These are phyloP conservation scores for Lydus trimaculatus DNA, from an alignment of 2,888 invertebrate genomes.

Conservation along the genomic window DNA sequence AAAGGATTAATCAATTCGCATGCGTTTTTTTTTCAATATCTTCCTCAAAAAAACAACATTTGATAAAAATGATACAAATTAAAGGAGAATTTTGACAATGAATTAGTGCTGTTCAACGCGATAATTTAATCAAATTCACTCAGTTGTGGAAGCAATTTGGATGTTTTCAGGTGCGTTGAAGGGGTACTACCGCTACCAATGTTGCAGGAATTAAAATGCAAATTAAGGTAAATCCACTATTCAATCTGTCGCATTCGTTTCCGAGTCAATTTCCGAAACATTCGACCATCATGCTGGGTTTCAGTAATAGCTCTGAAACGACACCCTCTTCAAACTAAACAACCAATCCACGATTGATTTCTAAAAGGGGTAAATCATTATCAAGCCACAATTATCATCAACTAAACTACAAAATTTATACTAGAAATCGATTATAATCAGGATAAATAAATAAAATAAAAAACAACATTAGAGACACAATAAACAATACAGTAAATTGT, in stretches of 20 bases:
- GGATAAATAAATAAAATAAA: neutral
- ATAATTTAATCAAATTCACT: neutral
- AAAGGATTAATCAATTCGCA: neutral
- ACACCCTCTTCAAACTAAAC: conserved; percentile 36
- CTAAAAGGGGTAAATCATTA: conserved; percentile 37
- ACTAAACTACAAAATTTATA: neutral
- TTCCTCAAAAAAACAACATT: too few relatives aligned
- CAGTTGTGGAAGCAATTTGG: conserved; percentile 11
- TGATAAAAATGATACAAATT: neutral
- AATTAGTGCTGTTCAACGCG: neutral
- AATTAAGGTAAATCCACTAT: conserved; percentile 54
- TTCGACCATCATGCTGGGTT: conserved; percentile 48
- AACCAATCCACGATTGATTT: conserved; percentile 44
- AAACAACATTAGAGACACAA: too few relatives aligned
- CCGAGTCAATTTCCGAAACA: conserved; percentile 56
- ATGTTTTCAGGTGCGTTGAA: conserved; percentile 23
- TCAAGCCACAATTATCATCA: conserved; percentile 18
- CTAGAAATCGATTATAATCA: neutral
- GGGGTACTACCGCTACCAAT: neutral
- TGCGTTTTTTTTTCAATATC: neutral
- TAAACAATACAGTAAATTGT: neutral
- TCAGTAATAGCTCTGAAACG: conserved; percentile 41
- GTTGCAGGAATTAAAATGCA: conserved; percentile 51
- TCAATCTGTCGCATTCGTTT: conserved; percentile 52
- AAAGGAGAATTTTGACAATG: neutral